phyloP scores from a whole-genome alignment of 2,113 vertebrate species.

The Phyllopteryx taeniolatus region DNA sequence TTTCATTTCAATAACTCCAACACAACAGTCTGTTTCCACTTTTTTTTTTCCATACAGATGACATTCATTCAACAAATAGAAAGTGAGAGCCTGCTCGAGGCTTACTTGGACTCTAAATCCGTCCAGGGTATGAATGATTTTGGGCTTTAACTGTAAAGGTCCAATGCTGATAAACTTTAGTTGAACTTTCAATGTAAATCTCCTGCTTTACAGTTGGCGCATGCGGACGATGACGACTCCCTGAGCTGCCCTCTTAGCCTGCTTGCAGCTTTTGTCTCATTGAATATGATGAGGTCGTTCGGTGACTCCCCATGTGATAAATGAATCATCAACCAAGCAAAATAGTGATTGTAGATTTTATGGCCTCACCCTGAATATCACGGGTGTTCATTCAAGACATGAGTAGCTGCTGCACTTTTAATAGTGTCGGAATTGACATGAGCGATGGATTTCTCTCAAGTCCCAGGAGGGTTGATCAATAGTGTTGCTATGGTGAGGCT shows the following conservation, averaged over 20 bases:
- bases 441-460: conserved; percentile 64
- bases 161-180: not conserved
- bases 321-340: conserved; percentile 54
- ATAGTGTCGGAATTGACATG: conserved; percentile 63
- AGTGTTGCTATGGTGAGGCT: conserved; percentile 71
- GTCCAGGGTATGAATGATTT: not conserved
- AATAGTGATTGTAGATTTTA: conserved; percentile 62
- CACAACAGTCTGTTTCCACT: not conserved
- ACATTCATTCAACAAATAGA: not conserved
- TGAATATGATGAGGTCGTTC: conserved; percentile 47
- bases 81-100: not conserved
- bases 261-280: conserved; percentile 23
- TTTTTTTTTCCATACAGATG: not conserved
- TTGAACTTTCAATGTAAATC: conserved; percentile 16
- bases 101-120: not conserved
- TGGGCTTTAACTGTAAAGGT: not conserved
- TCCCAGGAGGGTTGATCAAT: conserved; percentile 65
- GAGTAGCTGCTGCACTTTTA: conserved; percentile 64
- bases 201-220: conserved; percentile 3
- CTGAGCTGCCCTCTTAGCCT: conserved; percentile 11
- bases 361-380: conserved; percentile 60
- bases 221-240: conserved; percentile 19
- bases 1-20: not conserved
- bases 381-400: conserved; percentile 47
- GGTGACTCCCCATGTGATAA: conserved; percentile 56